Conservation (phyloP, 2,797 vertebrate genomes). For the Pseudochaenichthys georgianus region DNA sequence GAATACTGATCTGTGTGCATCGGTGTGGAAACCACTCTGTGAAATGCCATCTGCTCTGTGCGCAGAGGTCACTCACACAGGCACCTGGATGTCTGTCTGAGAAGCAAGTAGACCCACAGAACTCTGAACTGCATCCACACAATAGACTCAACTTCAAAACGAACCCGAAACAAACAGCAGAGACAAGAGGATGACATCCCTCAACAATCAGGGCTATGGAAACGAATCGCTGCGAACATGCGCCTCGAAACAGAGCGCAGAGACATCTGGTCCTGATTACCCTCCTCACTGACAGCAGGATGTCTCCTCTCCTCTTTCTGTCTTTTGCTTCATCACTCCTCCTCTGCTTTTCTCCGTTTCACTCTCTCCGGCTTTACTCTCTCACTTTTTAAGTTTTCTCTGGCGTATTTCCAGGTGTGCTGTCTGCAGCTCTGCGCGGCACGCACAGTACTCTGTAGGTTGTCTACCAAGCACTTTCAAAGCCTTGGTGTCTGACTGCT, state of each 20-base stretch:
- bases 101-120: conserved; percentile 29
- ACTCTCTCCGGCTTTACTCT: conserved; percentile 4
- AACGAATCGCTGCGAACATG: conserved; percentile 54
- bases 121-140: conserved; percentile 14
- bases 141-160: conserved; percentile 39
- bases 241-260: conserved; percentile 46
- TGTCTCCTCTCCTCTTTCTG: conserved; percentile 56
- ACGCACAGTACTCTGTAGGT: conserved; percentile 8
- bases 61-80: conserved; percentile 35
- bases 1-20: too few relatives aligned
- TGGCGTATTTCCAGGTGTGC: conserved; percentile 23
- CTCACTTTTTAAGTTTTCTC: conserved; percentile 31
- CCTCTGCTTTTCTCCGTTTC: conserved; percentile 43
- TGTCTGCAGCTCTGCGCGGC: conserved; percentile 19
- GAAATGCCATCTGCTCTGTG: conserved; percentile 17
- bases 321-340: conserved; percentile 49
- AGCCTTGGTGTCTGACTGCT: neutral
- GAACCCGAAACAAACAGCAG: conserved; percentile 32
- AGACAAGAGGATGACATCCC: conserved; percentile 40
- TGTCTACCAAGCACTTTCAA: neutral
- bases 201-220: conserved; percentile 46
- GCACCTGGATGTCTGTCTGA: conserved; percentile 28
- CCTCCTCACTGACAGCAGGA: conserved; percentile 73
- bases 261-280: conserved; percentile 81
- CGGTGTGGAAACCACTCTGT: conserved; percentile 12